Base-by-base conservation (phyloP, 2,888 invertebrate species). In the Drosophila hamatofila region DNA sequence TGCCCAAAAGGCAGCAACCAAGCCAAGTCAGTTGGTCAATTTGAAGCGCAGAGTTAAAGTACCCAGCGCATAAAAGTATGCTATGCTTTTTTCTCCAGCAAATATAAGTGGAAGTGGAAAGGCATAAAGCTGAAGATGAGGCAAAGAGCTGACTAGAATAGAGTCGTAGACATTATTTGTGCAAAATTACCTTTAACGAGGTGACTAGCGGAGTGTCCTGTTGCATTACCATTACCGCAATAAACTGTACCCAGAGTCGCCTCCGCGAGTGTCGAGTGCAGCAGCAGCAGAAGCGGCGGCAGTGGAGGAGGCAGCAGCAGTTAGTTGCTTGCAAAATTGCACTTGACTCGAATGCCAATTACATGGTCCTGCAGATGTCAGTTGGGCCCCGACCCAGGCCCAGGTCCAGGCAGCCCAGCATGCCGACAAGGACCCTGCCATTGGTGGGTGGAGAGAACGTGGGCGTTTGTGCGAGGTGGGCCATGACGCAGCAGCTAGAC, bases 101-200 rank as follows among this genome's bases (percentile, higher is more conserved):
- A 52, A 54, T 37, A 37, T 37, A 25, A 23, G 39, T 25, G n/a
- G 54, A 12, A 14, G 25, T 8, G 57, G 61, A n/a, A 65, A 55
- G 23, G 21, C 33, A 27, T 42, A 37, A 25, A 44, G 55, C 61
- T 16, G 18, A 35, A 58, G 49, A 37, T 21, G 58, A 18, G 37
- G 21, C 5, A n/a, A 25, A 33, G 54, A 39, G 62, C 42, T 59
- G 52, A 56, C 51, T 62, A 61, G 66, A 72, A 87, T 83, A 70
- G 75, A 82, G 83, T 77, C 88, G 77, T 82, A 79, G 85, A 79
- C 84, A 84, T 86, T 86, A 86, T 86, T 86, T 86, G 86, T 81
- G 88, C 82, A 88, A 88, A 88, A 88, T 88, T 88, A 88, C 86
- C 89, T 89, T 83, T 86, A 88, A 89, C 84, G 88, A 89, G 86